Conservation (phyloP, 2,888 invertebrate species). For the Noctua pronuba region DNA sequence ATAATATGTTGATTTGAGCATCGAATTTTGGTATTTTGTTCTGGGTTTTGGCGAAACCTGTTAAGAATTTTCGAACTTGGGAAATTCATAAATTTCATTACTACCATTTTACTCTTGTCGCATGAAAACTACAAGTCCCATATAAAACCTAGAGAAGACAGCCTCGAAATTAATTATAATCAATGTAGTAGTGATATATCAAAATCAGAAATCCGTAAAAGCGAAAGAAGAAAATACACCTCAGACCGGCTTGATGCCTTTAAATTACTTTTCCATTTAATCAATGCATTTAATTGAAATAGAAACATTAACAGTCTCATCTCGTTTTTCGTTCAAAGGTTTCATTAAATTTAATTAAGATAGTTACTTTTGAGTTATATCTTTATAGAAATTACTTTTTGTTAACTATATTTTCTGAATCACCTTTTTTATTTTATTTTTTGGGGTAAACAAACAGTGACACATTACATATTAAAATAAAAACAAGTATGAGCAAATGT, state of each 20-base stretch:
- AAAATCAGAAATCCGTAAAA: not conserved
- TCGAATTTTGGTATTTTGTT: constrained; percentile 7
- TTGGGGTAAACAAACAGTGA: too few relatives aligned
- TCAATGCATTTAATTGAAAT: not conserved
- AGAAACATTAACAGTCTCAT: not conserved
- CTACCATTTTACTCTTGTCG: not conserved
- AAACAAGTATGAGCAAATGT: too few relatives aligned
- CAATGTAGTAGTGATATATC: not conserved
- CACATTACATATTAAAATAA: too few relatives aligned
- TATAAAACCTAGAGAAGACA: not conserved
- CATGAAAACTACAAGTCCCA: not conserved
- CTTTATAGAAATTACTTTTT: not conserved
- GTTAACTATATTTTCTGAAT: not conserved
- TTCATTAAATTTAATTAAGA: not conserved
- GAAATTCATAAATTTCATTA: not conserved
- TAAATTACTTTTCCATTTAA: not conserved
- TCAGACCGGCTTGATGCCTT: too few relatives aligned
- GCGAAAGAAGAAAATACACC: not conserved
- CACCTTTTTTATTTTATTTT: not conserved
- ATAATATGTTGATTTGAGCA: constrained; percentile 39
- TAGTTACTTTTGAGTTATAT: not conserved
- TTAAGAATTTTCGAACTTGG: too few relatives aligned
- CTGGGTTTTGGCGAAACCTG: not conserved
- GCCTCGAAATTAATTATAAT: not conserved
- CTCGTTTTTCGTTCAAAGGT: not conserved